Percentiles rank a stretch among this genome's conserved stretches.
Evolutionary conservation across 2,888 invertebrate species (phyloP).

Genomic region (Lacanobia wlatinum): DNA sequence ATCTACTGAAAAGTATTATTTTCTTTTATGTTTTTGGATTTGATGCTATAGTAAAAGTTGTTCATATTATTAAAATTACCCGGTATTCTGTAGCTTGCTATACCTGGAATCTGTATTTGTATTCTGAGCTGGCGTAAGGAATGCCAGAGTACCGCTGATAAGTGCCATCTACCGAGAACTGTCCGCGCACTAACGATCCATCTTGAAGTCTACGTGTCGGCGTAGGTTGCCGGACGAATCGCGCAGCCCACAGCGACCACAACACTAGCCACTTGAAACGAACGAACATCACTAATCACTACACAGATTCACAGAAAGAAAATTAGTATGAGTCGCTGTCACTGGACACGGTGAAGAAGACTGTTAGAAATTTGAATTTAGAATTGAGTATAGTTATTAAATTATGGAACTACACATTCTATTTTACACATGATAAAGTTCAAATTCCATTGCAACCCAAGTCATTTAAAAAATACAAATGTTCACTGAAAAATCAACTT

Average conservation of each 20-base stretch:
- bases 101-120: conserved; percentile 56
- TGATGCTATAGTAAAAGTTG: too few relatives aligned
- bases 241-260: conserved; percentile 40
- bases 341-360: background rate
- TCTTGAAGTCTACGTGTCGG: conserved; percentile 40
- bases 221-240: conserved; percentile 47
- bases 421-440: too few relatives aligned
- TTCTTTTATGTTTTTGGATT: too few relatives aligned
- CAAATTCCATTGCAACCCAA: background rate
- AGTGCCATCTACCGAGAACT: conserved; percentile 55
- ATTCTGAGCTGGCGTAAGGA: conserved; percentile 66
- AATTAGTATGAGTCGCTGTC: background rate
- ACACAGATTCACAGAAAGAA: background rate
- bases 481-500: too few relatives aligned
- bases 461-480: too few relatives aligned
- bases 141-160: conserved; percentile 63
- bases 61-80: background rate
- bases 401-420: background rate
- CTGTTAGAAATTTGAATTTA: background rate
- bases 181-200: conserved; percentile 60
- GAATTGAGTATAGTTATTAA: background rate
- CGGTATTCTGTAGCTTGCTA: background rate
- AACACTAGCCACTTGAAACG: conserved; percentile 38
- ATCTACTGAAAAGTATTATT: too few relatives aligned
- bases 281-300: conserved; percentile 22